Evolutionary conservation across 2,113 vertebrate species (phyloP).

Genomic region (Antechinus stuartii): DNA sequence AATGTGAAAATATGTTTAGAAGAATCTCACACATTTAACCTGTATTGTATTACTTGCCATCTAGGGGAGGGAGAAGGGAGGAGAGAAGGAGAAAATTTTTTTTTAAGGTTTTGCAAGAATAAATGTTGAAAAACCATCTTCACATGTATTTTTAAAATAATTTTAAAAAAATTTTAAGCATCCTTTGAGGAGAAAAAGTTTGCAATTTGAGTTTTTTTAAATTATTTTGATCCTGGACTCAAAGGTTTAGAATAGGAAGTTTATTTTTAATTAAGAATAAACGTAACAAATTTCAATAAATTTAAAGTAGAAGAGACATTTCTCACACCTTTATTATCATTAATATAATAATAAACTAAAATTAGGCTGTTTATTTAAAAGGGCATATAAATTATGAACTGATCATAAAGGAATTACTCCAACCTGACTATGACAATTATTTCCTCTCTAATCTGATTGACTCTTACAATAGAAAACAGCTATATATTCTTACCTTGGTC

Average conservation of each 20-base stretch:
- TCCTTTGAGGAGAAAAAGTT: neutral
- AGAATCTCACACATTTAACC: too few relatives aligned
- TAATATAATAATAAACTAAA: neutral
- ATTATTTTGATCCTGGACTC: neutral
- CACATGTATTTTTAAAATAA: too few relatives aligned
- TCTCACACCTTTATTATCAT: constrained; percentile 12
- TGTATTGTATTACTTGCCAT: too few relatives aligned
- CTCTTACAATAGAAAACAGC: neutral
- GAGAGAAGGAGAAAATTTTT: too few relatives aligned
- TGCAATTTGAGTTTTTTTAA: constrained; percentile 2
- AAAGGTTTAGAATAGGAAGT: constrained; percentile 10
- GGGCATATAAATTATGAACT: neutral
- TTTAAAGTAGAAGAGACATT: constrained; percentile 1
- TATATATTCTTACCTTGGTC: neutral
- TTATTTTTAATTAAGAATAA: constrained; percentile 5
- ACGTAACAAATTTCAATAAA: neutral
- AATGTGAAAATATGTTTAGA: too few relatives aligned
- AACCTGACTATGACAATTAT: neutral
- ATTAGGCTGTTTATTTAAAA: neutral
- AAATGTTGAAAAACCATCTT: too few relatives aligned
- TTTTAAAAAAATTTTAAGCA: too few relatives aligned
- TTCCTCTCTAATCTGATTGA: neutral
- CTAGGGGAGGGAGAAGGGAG: too few relatives aligned
- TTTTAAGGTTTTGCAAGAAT: too few relatives aligned
- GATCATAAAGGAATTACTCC: neutral